Conservation (phyloP, 2,113 vertebrate species). For the Corynorhinus townsendii region DNA sequence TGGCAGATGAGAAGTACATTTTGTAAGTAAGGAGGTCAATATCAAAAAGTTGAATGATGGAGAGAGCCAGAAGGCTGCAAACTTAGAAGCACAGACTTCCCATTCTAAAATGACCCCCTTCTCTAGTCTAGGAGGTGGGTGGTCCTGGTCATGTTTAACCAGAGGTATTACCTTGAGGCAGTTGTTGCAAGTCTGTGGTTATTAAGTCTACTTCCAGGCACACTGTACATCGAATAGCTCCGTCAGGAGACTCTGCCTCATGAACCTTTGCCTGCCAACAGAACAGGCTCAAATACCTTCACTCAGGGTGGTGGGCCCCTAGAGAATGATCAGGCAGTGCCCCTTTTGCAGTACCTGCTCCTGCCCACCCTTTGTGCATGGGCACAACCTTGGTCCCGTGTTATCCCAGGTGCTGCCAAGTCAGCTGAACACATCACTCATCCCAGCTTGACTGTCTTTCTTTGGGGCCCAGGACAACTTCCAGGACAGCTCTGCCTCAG, state of each 20-base stretch:
- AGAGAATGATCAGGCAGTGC: background rate
- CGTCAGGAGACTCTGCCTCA: background rate
- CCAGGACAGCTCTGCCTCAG: background rate
- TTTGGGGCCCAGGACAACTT: background rate
- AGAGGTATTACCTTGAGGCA: background rate
- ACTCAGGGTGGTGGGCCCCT: background rate
- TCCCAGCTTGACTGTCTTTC: background rate
- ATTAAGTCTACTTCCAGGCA: background rate
- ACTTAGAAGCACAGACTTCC: background rate
- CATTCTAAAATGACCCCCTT: background rate
- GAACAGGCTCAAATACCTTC: background rate
- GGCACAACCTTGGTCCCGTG: rapidly evolving
- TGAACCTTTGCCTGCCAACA: background rate
- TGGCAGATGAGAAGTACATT: background rate
- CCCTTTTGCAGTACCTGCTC: background rate
- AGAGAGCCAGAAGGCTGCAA: background rate
- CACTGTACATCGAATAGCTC: background rate
- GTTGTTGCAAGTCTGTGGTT: background rate
- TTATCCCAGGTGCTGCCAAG: background rate
- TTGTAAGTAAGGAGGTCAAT: background rate
- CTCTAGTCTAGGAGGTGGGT: background rate
- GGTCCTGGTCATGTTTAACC: background rate
- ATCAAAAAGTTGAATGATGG: background rate
- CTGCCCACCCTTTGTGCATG: background rate
- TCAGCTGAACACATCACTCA: background rate